A percentile compares a stretch with the other conserved stretches of the same genome.
phyloP scores from a whole-genome alignment of 1,140 invertebrate genomes.

The Aphaenogaster ashmeadi region DNA sequence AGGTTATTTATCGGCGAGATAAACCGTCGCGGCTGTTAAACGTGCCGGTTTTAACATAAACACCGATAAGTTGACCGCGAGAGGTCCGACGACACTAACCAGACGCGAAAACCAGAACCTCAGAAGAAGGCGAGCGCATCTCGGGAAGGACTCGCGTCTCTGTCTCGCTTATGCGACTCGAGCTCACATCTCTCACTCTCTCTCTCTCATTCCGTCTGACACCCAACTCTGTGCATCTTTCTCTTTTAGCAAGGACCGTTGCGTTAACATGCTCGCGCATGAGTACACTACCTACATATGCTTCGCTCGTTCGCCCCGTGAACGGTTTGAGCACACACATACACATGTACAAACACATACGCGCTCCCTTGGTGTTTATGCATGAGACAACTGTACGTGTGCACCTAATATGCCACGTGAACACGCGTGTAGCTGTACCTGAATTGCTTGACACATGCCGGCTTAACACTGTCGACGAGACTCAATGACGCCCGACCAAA shows the following conservation, averaged over 20 bases:
- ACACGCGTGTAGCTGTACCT: constrained; percentile 63
- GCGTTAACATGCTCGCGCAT: constrained; percentile 55
- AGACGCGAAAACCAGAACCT: constrained; percentile 76
- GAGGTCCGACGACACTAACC: constrained; percentile 75
- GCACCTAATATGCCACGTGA: constrained; percentile 54
- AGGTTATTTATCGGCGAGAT: constrained; percentile 79
- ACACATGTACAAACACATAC: background rate
- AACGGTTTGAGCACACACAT: constrained; percentile 18
- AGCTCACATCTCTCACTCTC: background rate
- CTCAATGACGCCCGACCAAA: constrained; percentile 62
- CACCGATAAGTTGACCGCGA: constrained; percentile 78
- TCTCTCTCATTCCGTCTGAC: constrained; percentile 25
- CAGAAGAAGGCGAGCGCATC: constrained; percentile 24
- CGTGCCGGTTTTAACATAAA: constrained; percentile 80
- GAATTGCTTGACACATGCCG: constrained; percentile 67
- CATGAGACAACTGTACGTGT: constrained; percentile 36
- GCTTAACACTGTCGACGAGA: constrained; percentile 54
- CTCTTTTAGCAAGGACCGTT: constrained; percentile 46
- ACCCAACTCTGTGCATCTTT: constrained; percentile 9
- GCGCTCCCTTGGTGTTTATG: constrained; percentile 49
- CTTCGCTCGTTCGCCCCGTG: constrained; percentile 34
- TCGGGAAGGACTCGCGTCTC: constrained; percentile 21
- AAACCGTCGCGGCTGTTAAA: constrained; percentile 79
- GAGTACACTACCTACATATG: constrained; percentile 58
- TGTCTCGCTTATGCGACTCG: background rate